Percentiles rank a stretch among this genome's conserved stretches.
These are phyloP conservation scores for Nymphicus hollandicus DNA, from an alignment of 2,113 vertebrate species.

Conservation along the genomic window DNA sequence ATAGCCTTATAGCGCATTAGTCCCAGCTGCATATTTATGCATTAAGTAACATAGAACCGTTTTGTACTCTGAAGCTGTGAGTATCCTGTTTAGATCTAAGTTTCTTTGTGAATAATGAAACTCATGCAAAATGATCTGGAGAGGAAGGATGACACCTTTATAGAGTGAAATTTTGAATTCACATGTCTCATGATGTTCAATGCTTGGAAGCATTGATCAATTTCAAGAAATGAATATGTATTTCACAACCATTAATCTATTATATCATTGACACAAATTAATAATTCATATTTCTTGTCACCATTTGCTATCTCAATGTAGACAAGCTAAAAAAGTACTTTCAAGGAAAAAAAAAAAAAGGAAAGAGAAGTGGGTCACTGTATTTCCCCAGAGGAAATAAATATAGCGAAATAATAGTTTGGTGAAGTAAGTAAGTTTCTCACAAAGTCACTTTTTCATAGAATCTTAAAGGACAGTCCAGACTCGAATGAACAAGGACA, in stretches of 20 bases:
- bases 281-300: not conserved
- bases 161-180: not conserved
- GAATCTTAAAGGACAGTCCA: not conserved
- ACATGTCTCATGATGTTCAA: not conserved
- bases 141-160: not conserved
- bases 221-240: not conserved
- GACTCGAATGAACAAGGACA: not conserved
- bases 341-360: not conserved
- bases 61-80: not conserved
- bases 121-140: not conserved
- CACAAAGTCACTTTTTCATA: not conserved
- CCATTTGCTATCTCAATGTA: not conserved
- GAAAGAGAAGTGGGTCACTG: not conserved
- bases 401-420: not conserved
- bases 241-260: not conserved
- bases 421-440: not conserved
- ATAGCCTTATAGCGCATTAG: not conserved
- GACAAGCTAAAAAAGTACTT: not conserved
- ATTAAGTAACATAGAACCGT: not conserved
- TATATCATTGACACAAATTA: not conserved
- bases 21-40: not conserved
- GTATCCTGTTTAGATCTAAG: not conserved
- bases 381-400: not conserved
- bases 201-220: not conserved
- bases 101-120: not conserved